Percentiles rank a stretch among this genome's conserved stretches.
These are phyloP conservation scores for Prunella himalayana DNA, from an alignment of 2,113 vertebrate genomes.

Conservation along the genomic window DNA sequence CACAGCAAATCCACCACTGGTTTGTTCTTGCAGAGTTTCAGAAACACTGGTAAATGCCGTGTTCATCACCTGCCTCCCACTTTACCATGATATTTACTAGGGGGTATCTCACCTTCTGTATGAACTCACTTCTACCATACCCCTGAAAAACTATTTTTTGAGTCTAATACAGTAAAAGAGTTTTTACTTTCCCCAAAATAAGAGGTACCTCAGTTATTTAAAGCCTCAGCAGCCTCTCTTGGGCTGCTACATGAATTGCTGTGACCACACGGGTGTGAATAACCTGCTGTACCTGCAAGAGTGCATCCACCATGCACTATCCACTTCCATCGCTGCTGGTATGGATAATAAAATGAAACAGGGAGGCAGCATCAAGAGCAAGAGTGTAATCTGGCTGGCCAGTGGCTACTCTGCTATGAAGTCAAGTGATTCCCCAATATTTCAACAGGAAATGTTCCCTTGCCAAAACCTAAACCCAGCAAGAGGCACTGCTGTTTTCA, in stretches of 20 bases:
- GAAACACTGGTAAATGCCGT: rapidly evolving
- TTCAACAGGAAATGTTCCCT: neutral
- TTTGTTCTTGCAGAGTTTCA: neutral
- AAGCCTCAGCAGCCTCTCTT: neutral
- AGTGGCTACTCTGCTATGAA: neutral
- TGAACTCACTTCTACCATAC: neutral
- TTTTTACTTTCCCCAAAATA: neutral
- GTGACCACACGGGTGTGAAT: neutral
- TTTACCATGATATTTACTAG: neutral
- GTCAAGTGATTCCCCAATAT: neutral
- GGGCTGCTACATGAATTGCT: neutral
- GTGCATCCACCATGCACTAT: neutral
- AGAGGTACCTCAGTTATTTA: neutral
- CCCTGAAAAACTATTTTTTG: neutral
- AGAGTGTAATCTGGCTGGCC: neutral
- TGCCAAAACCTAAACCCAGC: rapidly evolving
- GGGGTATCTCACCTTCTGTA: neutral
- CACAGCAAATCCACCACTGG: neutral
- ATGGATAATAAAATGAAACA: neutral
- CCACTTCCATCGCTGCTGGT: neutral
- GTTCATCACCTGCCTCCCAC: neutral
- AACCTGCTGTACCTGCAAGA: neutral
- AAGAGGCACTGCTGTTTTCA: neutral
- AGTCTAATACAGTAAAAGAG: neutral
- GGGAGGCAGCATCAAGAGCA: neutral